A percentile compares a stretch with the other conserved stretches of the same genome.
Evolutionary conservation across 1,140 invertebrate species (phyloP).

Genomic region (Diachasma alloeum): DNA sequence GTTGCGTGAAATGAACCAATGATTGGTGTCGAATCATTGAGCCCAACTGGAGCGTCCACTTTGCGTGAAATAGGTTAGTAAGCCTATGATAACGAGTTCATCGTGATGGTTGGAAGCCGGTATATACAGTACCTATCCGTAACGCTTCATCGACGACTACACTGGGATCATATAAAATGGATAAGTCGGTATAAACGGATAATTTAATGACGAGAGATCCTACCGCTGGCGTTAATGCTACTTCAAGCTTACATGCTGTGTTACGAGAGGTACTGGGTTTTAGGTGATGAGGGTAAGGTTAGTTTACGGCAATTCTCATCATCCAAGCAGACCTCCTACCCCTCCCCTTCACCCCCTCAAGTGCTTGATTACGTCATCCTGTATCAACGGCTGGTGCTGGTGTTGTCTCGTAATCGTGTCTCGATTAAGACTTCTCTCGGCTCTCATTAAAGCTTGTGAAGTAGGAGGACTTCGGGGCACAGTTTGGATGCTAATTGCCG

Average conservation of each 20-base stretch:
- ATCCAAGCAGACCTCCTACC: background rate
- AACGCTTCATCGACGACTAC: background rate
- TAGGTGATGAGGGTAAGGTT: slow-evolving; percentile 1
- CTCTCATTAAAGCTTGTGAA: background rate
- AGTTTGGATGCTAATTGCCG: background rate
- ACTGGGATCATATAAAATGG: background rate
- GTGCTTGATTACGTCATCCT: slow-evolving; percentile 32
- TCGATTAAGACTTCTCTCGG: slow-evolving; percentile 30
- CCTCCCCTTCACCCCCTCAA: background rate
- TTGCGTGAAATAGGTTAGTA: slow-evolving; percentile 36
- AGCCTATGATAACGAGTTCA: slow-evolving; percentile 32
- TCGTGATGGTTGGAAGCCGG: slow-evolving; percentile 1
- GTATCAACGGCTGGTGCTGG: slow-evolving; percentile 17
- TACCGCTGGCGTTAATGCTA: background rate
- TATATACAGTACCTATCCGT: background rate
- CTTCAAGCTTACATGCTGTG: background rate
- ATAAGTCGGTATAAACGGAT: slow-evolving; percentile 5
- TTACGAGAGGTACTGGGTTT: background rate
- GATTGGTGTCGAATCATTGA: slow-evolving; percentile 8
- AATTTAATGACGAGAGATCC: background rate
- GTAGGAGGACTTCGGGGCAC: background rate
- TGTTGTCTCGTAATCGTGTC: slow-evolving; percentile 28
- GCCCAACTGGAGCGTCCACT: slow-evolving; percentile 7
- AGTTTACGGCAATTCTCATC: background rate
- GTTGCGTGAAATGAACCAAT: slow-evolving; percentile 12